Conservation (phyloP, 2,113 vertebrate species). For the Aphyosemion australe region DNA sequence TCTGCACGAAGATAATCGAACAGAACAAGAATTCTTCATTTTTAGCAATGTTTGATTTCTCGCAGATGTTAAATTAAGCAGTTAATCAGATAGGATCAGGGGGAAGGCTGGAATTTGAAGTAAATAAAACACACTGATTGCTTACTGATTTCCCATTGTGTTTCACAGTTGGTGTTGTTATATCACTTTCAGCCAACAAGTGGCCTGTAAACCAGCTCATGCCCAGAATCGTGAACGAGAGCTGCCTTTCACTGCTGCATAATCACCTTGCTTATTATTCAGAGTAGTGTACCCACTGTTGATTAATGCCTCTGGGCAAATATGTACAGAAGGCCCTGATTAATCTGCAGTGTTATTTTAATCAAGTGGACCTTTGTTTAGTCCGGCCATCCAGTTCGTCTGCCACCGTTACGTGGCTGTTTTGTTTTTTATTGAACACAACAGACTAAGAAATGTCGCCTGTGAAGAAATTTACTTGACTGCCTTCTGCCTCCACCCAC, state of each 20-base stretch:
- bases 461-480: conserved; percentile 23
- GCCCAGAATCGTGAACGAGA: conserved; percentile 46
- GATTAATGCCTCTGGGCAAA: conserved; percentile 69
- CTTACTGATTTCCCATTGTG: conserved; percentile 70
- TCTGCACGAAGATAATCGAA: neutral
- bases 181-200: conserved; percentile 63
- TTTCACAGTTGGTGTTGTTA: conserved; percentile 56
- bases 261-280: conserved; percentile 70
- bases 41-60: conserved; percentile 23
- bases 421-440: conserved; percentile 28
- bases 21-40: neutral
- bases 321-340: conserved; percentile 54
- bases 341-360: conserved; percentile 56
- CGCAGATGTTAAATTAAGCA: conserved; percentile 46
- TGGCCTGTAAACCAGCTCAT: conserved; percentile 57
- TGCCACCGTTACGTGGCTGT: conserved; percentile 25
- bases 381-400: conserved; percentile 26
- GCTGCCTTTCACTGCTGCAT: conserved; percentile 49
- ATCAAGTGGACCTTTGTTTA: conserved; percentile 66
- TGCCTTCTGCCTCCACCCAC: conserved; percentile 30
- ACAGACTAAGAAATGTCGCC: conserved; percentile 16
- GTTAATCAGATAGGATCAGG: conserved; percentile 58
- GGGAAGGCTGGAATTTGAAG: conserved; percentile 28
- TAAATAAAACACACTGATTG: conserved; percentile 64
- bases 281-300: conserved; percentile 56